These are phyloP conservation scores for Callyntrura sp. DNA, from an alignment of 2,888 invertebrate genomes.

Conservation along the genomic window DNA sequence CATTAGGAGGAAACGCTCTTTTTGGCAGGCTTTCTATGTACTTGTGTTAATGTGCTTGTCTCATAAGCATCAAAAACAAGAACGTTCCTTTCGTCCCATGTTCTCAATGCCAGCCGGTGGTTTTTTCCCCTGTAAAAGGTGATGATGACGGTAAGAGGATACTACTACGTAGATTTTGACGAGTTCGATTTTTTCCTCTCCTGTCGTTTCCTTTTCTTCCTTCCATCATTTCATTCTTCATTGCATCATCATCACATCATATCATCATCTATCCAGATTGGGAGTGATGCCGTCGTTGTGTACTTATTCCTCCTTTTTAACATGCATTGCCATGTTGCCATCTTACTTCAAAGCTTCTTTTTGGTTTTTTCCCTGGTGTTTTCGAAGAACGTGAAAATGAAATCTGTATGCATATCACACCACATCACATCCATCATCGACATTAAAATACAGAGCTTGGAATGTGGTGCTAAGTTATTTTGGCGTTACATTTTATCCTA, in stretches of 20 bases:
- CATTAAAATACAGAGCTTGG: conserved; percentile 60
- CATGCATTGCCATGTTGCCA: background rate
- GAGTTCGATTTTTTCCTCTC: background rate
- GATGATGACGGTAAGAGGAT: conserved; percentile 19
- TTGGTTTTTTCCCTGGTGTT: background rate
- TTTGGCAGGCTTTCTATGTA: too few relatives aligned
- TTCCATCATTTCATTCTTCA: conserved; percentile 55
- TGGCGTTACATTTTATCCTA: conserved; percentile 22
- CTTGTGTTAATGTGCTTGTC: background rate
- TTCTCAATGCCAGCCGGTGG: background rate
- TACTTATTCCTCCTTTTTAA: conserved; percentile 9
- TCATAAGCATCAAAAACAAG: background rate
- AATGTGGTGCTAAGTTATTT: conserved; percentile 52
- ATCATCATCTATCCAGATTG: conserved; percentile 69
- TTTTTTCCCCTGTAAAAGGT: background rate
- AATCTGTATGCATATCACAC: conserved; percentile 69
- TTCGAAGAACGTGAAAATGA: conserved; percentile 50
- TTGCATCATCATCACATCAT: conserved; percentile 67
- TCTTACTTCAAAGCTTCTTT: background rate
- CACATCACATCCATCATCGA: conserved; percentile 63
- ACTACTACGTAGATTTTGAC: background rate
- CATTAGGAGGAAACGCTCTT: background rate
- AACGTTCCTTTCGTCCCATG: background rate
- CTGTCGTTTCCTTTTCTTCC: conserved; percentile 22
- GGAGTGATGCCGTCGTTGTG: conserved; percentile 5